Evolutionary conservation across 1,140 invertebrate genomes (phyloP).

Genomic region (Cydia amplana): DNA sequence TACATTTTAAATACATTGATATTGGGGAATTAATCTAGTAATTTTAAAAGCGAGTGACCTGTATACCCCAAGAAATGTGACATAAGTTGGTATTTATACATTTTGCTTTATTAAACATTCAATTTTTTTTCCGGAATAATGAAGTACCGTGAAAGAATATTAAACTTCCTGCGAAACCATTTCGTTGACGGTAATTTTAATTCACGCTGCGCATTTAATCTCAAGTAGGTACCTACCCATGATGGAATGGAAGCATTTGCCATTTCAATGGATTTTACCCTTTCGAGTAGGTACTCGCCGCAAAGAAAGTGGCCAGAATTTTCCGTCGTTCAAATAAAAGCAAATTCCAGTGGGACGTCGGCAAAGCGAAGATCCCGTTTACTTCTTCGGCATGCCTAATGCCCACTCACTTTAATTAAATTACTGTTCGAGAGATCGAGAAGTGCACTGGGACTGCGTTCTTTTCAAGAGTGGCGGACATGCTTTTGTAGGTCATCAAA

Average conservation of each 20-base stretch:
- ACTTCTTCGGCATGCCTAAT: slow-evolving; percentile 58
- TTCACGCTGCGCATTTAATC: slow-evolving; percentile 15
- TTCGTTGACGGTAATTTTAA: slow-evolving; percentile 4
- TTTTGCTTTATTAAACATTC: slow-evolving; percentile 9
- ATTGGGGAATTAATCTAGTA: not conserved
- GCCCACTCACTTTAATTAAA: slow-evolving; percentile 69
- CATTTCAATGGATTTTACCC: slow-evolving; percentile 41
- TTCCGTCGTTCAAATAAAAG: slow-evolving; percentile 46
- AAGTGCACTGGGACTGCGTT: slow-evolving; percentile 43
- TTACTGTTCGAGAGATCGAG: slow-evolving; percentile 59
- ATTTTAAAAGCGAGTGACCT: not conserved
- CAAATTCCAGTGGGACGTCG: slow-evolving; percentile 40
- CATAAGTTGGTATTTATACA: not conserved
- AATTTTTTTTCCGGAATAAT: not conserved
- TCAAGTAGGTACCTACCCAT: not conserved
- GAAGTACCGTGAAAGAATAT: slow-evolving; percentile 2
- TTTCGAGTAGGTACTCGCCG: slow-evolving; percentile 26
- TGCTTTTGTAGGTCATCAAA: slow-evolving; percentile 4
- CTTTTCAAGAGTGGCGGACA: slow-evolving; percentile 11
- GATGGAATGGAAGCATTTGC: not conserved
- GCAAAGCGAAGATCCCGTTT: slow-evolving; percentile 52
- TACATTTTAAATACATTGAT: not conserved
- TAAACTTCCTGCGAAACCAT: slow-evolving; percentile 5
- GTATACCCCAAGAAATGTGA: not conserved
- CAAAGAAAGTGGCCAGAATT: slow-evolving; percentile 33